Evolutionary conservation across 2,113 vertebrate genomes (phyloP).

Genomic region (Pipra filicauda): DNA sequence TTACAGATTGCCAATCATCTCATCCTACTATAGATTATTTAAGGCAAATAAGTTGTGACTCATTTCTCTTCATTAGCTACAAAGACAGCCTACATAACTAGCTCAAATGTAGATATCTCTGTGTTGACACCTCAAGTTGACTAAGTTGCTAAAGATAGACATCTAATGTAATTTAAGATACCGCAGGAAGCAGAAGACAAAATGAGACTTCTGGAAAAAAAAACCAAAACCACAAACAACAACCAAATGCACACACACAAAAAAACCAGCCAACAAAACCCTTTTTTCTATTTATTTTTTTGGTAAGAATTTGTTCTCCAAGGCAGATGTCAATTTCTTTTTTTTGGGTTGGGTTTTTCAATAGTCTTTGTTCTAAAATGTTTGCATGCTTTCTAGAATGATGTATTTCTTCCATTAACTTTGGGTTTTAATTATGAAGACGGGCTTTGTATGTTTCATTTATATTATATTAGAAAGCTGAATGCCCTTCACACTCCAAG

Average conservation of each 20-base stretch:
- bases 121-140: background rate
- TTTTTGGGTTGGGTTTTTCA: background rate
- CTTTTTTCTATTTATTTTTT: background rate
- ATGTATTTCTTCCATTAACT: background rate
- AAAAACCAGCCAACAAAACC: fast-evolving
- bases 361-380: background rate
- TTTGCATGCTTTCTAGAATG: background rate
- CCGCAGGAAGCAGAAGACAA: background rate
- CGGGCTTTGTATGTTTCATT: background rate
- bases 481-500: background rate
- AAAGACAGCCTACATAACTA: background rate
- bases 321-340: background rate
- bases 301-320: background rate
- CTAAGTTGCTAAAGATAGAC: background rate
- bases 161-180: background rate
- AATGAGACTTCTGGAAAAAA: background rate
- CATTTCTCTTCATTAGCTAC: background rate
- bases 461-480: background rate
- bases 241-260: background rate
- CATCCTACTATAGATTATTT: background rate
- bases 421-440: background rate
- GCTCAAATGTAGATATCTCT: background rate
- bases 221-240: background rate
- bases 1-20: background rate
- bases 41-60: background rate